Percentiles rank a stretch among this genome's conserved stretches.
Conservation (phyloP, 2,113 vertebrate species). For the Pitta sordida region DNA sequence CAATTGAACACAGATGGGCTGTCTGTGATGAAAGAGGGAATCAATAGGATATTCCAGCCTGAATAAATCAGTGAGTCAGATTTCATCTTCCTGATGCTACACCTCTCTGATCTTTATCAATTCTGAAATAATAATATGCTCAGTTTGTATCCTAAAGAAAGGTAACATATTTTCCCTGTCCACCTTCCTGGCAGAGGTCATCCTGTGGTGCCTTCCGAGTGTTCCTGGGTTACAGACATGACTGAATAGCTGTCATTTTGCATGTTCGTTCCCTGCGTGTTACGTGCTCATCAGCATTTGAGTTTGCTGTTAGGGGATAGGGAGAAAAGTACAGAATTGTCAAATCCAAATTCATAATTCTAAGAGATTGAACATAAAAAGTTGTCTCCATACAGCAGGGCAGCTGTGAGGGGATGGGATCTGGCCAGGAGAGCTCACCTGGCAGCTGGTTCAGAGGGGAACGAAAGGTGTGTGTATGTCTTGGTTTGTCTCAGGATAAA, state of each 20-base stretch:
- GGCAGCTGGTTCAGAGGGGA: neutral
- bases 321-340: neutral
- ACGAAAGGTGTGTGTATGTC: neutral
- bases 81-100: constrained; percentile 21
- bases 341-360: neutral
- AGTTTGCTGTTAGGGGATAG: neutral
- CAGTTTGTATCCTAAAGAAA: neutral
- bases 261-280: neutral
- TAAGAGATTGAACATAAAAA: neutral
- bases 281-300: neutral
- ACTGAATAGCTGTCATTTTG: neutral
- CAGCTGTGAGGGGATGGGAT: neutral
- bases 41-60: constrained; percentile 41
- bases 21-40: constrained; percentile 29
- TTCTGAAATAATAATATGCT: neutral
- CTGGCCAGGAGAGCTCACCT: neutral
- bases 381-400: neutral
- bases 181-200: neutral
- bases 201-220: neutral
- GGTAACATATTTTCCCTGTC: neutral
- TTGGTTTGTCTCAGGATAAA: neutral
- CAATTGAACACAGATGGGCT: constrained; percentile 7
- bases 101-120: constrained; percentile 11
- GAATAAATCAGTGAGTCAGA: constrained; percentile 26
- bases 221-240: neutral